Percentiles rank a stretch among this genome's conserved stretches.
phyloP scores from a whole-genome alignment of 2,797 vertebrate species.

The Odontamblyopus lacepedii region DNA sequence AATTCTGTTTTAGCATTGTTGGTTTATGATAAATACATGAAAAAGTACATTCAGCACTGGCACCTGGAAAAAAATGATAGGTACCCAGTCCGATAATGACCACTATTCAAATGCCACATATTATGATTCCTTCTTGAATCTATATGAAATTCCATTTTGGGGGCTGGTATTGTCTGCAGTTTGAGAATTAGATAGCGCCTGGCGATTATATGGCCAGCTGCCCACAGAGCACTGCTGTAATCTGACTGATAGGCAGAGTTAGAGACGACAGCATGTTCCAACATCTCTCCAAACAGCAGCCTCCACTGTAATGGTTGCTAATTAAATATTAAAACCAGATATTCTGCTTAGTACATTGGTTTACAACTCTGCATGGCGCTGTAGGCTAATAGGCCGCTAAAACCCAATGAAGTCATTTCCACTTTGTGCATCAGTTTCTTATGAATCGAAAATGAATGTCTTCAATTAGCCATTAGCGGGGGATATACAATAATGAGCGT shows the following conservation, averaged over 20 bases:
- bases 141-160: constrained; percentile 61
- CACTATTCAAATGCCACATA: constrained; percentile 34
- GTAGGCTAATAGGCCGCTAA: constrained; percentile 22
- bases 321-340: constrained; percentile 29
- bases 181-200: constrained; percentile 60
- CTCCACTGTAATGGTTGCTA: constrained; percentile 21
- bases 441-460: constrained; percentile 61
- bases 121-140: constrained; percentile 54
- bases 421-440: constrained; percentile 34
- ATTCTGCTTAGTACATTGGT: constrained; percentile 22
- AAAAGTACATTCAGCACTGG: not conserved
- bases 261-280: constrained; percentile 40
- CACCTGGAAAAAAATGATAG: not conserved
- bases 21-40: not conserved
- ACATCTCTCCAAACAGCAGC: constrained; percentile 34
- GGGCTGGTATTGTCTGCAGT: constrained; percentile 57
- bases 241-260: constrained; percentile 66
- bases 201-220: constrained; percentile 79
- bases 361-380: constrained; percentile 24
- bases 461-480: constrained; percentile 64
- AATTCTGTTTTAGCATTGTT: not conserved
- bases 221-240: constrained; percentile 69
- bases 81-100: not conserved
- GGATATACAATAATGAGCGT: constrained; percentile 58
- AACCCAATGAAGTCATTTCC: constrained; percentile 39